phyloP scores from a whole-genome alignment of 1,140 invertebrate genomes.

The Armadillidium nasatum region DNA sequence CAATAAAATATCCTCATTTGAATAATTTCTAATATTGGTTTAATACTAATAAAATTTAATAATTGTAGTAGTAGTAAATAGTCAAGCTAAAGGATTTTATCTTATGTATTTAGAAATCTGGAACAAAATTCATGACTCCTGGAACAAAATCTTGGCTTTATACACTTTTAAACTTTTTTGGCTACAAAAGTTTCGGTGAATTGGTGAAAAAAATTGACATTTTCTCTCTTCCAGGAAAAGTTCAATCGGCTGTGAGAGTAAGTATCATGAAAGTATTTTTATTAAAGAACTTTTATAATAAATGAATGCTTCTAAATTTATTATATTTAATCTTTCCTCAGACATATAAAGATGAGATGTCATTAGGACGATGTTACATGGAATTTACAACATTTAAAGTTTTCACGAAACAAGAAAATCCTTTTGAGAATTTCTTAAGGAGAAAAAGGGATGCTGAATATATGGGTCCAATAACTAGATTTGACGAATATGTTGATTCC shows the following conservation, averaged over 20 bases:
- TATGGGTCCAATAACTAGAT: neutral
- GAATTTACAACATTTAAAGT: slow-evolving; percentile 39
- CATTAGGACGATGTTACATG: slow-evolving; percentile 42
- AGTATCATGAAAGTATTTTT: neutral
- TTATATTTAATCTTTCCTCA: slow-evolving; percentile 4
- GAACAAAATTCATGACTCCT: neutral
- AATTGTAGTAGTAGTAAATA: too few species aligned
- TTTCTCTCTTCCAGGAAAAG: slow-evolving; percentile 30
- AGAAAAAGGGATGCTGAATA: neutral
- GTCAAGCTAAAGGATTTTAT: too few species aligned
- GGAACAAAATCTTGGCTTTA: slow-evolving; percentile 26
- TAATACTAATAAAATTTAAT: too few species aligned
- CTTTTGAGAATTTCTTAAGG: slow-evolving; percentile 23
- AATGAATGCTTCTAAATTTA: neutral
- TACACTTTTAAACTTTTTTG: slow-evolving; percentile 31
- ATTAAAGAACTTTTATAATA: neutral
- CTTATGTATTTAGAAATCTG: neutral
- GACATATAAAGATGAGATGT: slow-evolving; percentile 37
- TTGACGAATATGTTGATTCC: neutral
- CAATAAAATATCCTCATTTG: too few species aligned
- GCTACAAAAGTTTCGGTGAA: slow-evolving; percentile 34
- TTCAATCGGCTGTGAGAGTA: slow-evolving; percentile 29
- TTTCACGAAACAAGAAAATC: slow-evolving; percentile 36
- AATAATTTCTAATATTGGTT: too few species aligned
- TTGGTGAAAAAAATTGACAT: slow-evolving; percentile 34